Evolutionary conservation across 1,140 invertebrate genomes (phyloP), one percentile per base, ranked within the genome.

Genomic region (Lutraria rhynchaena): DNA sequence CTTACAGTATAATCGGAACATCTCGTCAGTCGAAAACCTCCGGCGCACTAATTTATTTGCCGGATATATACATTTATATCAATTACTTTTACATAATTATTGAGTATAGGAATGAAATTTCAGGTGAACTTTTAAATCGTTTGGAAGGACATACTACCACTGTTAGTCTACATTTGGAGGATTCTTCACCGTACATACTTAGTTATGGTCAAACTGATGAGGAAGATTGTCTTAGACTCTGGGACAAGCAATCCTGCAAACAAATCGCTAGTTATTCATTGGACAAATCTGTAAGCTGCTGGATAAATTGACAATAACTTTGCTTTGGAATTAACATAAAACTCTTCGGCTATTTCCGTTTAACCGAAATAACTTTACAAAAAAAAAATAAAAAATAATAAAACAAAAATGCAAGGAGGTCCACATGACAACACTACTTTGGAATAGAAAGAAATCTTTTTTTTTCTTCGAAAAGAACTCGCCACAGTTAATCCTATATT

Each of bases 151-250:
- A 74, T 41, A 60, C 37, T 5, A 46, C 35, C 29, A 37, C 53
- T 22, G 71, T 74, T n/a, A 41, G 24, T n/a, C 2, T 58, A 22
- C 19, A 13, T 0, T 13, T 74, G 24, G 27, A 57, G 27, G 53
- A 37, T 7, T 29, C 29, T 27, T 5, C 71, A 4, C 71, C 71
- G 5, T 74, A 74, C 35, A 58, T 74, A 19, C 53, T 58, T 1
- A 74, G 53, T 29, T 60, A 41, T 33, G 53, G 33, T 19, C 37
- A 17, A 17, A n/a, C 35, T 29, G 19, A 49, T 29, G 55, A 58
- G 31, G 71, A 74, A 37, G 55, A 74, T 35, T 74, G 71, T 33
- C 22, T 74, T 24, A n/a, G 51, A 44, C 15, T 74, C n/a, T 75
- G 70, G 57, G 46, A 65, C 49, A 65, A 65, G 44, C 33, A 17